Evolutionary conservation across 2,113 vertebrate species (phyloP), one percentile per base, ranked within the genome.

Genomic region (Danio rerio): DNA sequence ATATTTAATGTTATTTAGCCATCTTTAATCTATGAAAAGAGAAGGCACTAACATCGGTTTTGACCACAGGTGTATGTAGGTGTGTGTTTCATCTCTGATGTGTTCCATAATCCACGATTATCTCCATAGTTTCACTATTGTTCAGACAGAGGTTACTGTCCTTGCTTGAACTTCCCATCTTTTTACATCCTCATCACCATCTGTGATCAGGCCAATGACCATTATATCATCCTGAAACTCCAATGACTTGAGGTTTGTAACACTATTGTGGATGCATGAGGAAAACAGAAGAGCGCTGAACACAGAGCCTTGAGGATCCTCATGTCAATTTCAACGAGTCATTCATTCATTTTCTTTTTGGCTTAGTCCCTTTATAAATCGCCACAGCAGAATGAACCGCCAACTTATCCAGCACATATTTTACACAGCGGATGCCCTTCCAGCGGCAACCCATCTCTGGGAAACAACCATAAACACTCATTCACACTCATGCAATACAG

Each of bases 51-150:
- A n/a, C 16, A n/a, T 9, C 2, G 16, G 3, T 56, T 58, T 58
- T 18, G 16, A 58, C 42, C 16, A 21, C 18, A 20, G 66, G 12
- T 21, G 45, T 50, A 15, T 71, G 10, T 40, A 43, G 50, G 52
- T 56, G 31, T 16, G 20, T 16, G 50, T 72, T 53, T 73, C 50
- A n/a, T 58, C 9, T 72, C 13, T 53, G 11, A 55, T 11, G 42
- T 61, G 73, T 61, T 16, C 53, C 21, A 15, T 76, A 59, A 75
- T 75, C 72, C 72, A 21, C 21, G 40, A 76, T 61, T 76, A 61
- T 76, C 18, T 20, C 69, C 45, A 72, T 21, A 61, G 11, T 61
- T 76, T 13, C 5, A 20, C 18, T 47, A 55, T 76, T 47, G 42
- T 21, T 47, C 70, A 58, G 42, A 4, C 56, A 61, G n/a, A 62